phyloP scores from a whole-genome alignment of 2,888 invertebrate genomes.

The Neocrepidodera transversa region DNA sequence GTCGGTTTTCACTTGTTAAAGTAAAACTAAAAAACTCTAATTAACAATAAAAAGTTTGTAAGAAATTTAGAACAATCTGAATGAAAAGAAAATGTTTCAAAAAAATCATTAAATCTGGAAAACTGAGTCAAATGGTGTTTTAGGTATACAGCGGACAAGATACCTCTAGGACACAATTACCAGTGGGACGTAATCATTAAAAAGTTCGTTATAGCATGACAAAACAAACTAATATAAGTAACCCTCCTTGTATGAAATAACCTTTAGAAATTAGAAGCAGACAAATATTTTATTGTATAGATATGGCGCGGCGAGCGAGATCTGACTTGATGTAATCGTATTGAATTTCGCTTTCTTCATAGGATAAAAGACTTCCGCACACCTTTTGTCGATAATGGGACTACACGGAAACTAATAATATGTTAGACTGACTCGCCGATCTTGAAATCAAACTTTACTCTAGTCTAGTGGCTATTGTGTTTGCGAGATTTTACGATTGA shows the following conservation, averaged over 20 bases:
- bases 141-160: background rate
- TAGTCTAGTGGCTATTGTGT: slow-evolving; percentile 53
- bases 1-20: too few species aligned
- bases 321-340: slow-evolving; percentile 59
- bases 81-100: too few species aligned
- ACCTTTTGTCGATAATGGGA: slow-evolving; percentile 57
- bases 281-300: slow-evolving; percentile 44
- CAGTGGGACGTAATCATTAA: slow-evolving; percentile 12
- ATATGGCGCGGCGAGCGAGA: slow-evolving; percentile 53
- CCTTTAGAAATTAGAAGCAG: slow-evolving; percentile 41
- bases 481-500: slow-evolving; percentile 40
- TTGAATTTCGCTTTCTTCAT: slow-evolving; percentile 56
- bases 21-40: too few species aligned
- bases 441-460: slow-evolving; percentile 53
- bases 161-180: slow-evolving; percentile 5
- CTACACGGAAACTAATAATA: slow-evolving; percentile 59
- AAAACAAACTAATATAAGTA: slow-evolving; percentile 49
- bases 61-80: too few species aligned
- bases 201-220: slow-evolving; percentile 50
- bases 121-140: too few species aligned
- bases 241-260: slow-evolving; percentile 47
- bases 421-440: slow-evolving; percentile 54
- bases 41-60: too few species aligned
- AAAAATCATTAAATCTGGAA: too few species aligned
- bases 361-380: slow-evolving; percentile 59